phyloP scores from a whole-genome alignment of 1,140 invertebrate genomes.

The Hormaphis cornu region DNA sequence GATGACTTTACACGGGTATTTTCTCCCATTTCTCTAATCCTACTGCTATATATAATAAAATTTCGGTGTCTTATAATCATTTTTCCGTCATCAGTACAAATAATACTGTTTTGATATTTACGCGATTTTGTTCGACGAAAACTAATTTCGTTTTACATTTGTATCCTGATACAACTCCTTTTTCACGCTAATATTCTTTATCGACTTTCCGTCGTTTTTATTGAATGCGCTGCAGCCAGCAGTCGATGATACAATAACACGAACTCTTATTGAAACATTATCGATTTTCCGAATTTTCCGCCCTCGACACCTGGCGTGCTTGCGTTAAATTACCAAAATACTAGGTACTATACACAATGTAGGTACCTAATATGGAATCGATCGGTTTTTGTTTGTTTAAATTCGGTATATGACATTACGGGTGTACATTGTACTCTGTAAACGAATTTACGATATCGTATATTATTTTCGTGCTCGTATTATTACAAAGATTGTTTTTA shows the following conservation, averaged over 20 bases:
- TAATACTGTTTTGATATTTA: constrained; percentile 13
- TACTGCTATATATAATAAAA: too few species aligned
- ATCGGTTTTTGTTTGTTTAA: not conserved
- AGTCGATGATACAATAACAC: not conserved
- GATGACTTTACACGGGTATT: too few species aligned
- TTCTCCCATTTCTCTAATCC: too few species aligned
- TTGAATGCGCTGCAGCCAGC: not conserved
- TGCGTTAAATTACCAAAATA: too few species aligned
- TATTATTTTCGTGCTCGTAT: not conserved
- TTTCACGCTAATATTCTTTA: not conserved
- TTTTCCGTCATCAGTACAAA: too few species aligned
- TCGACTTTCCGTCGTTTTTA: not conserved
- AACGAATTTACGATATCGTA: not conserved
- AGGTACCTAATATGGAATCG: not conserved
- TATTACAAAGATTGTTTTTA: not conserved
- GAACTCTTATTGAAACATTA: not conserved
- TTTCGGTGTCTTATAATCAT: too few species aligned
- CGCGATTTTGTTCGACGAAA: not conserved
- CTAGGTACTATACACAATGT: too few species aligned
- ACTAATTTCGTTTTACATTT: not conserved
- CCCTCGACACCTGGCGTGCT: not conserved
- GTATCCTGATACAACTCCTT: not conserved
- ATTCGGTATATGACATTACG: not conserved
- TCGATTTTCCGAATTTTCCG: not conserved
- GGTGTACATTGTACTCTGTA: not conserved